A percentile compares a stretch with the other conserved stretches of the same genome.
Evolutionary conservation across 2,113 vertebrate species (phyloP).

Genomic region (Sinocyclocheilus grahami): DNA sequence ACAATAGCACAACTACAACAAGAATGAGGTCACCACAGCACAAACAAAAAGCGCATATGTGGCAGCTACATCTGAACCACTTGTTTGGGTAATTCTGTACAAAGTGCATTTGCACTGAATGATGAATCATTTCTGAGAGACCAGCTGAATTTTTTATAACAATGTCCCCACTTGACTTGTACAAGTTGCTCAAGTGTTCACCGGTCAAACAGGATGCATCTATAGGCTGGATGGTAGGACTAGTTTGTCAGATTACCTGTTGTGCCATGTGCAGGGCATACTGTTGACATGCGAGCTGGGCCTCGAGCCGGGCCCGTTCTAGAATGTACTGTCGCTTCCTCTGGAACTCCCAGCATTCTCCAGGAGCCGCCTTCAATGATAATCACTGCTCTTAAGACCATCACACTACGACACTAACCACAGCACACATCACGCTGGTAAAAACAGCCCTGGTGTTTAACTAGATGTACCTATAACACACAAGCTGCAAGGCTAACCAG

Average conservation of each 20-base stretch:
- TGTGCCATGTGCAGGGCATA: conserved; percentile 74
- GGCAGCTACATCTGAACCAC: not conserved
- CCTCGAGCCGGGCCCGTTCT: conserved; percentile 74
- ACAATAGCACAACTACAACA: conserved; percentile 9
- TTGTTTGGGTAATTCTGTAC: not conserved
- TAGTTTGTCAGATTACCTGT: conserved; percentile 67
- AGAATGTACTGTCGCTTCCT: conserved; percentile 79
- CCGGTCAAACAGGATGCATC: not conserved
- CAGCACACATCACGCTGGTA: conserved; percentile 17
- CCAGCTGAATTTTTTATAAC: not conserved
- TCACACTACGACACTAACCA: conserved; percentile 17
- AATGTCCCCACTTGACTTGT: not conserved
- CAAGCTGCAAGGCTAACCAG: not conserved
- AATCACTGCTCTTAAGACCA: conserved; percentile 57
- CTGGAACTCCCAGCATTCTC: conserved; percentile 81
- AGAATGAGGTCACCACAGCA: not conserved
- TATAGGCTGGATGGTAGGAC: conserved; percentile 14
- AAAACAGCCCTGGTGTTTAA: not conserved
- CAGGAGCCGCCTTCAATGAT: conserved; percentile 68
- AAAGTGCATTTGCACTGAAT: not conserved
- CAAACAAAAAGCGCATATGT: not conserved
- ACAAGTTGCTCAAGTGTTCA: not conserved
- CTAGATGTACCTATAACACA: not conserved
- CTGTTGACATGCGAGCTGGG: conserved; percentile 72
- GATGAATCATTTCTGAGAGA: not conserved